Evolutionary conservation across 2,113 vertebrate genomes (phyloP).

Genomic region (Poeciliopsis turrubarensis): DNA sequence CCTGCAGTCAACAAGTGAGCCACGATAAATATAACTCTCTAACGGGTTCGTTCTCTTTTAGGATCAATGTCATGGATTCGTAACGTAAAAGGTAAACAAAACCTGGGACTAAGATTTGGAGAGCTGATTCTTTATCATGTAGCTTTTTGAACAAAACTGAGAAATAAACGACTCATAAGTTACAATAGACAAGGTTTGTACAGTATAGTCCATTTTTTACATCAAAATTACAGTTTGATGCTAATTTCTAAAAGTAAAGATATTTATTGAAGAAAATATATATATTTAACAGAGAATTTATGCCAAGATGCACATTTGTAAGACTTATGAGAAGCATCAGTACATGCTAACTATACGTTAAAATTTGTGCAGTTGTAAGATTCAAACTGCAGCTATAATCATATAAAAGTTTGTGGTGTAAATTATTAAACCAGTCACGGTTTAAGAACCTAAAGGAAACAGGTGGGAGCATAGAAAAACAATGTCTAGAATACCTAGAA

Average conservation of each 20-base stretch:
- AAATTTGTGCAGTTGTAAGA: background rate
- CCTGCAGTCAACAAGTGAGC: slow-evolving; percentile 61
- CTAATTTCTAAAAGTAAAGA: background rate
- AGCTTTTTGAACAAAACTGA: background rate
- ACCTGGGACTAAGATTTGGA: no score
- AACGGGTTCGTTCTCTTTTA: no score
- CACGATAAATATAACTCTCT: background rate
- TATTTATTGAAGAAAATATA: background rate
- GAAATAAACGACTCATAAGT: background rate
- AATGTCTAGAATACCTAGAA: no score
- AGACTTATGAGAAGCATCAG: background rate
- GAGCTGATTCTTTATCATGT: background rate
- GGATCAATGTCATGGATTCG: no score
- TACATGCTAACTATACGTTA: background rate
- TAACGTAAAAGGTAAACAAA: no score
- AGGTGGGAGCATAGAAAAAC: no score
- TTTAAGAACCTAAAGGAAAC: no score
- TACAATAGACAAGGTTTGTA: background rate
- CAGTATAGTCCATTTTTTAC: no score
- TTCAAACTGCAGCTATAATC: no score
- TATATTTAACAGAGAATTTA: background rate
- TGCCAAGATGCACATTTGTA: background rate
- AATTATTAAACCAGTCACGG: no score
- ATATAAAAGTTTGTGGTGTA: no score
- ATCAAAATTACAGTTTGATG: background rate